Base-by-base conservation (phyloP, 1,140 invertebrate genomes). In the Lepeophtheirus salmonis region DNA sequence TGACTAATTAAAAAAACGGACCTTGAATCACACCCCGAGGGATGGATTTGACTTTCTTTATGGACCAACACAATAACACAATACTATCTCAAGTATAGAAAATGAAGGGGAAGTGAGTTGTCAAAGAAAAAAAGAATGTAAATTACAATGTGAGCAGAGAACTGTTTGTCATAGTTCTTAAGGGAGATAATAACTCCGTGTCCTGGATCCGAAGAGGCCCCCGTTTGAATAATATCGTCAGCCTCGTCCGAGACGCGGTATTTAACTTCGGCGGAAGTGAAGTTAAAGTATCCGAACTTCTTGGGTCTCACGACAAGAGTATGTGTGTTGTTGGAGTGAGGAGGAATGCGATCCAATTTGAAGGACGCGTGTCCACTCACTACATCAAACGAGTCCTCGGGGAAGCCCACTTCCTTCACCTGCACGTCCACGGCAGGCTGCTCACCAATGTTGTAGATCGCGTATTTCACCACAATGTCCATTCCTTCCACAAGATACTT, bases 401-500 rank as follows among this genome's bases (percentile, higher is more conserved):
- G 84, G 73, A 97, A 96, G 58, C 85, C 84, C 60, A 82, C 81
- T 69, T 97, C 92, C 48, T 79, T 81, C 41, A 97, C 76, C 67
- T 83, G 79, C 13, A 97, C 86, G 73, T 89, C 82, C 17, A 86
- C 78, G 21, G 92, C 92, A 64, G 90, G 82, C 63, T 84, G 84
- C 60, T 77, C 82, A 24, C 87, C 86, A 63, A 88, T 80, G 70
- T 90, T 89, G 70, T 81, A 84, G 52, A 89, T 73, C 17, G 83
- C 84, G 66, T 89, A 89, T 76, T 94, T 89, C 48, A 97, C 83
- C 65, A 97, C 79, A 66, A 97, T 82, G 71, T 98, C 94, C 81
- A 90, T 89, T 68, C 86, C 84, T 77, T 99, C 92, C n/a, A 98
- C 92, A 56, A 97, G 75, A 71, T 96, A 97, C 75, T 87, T 91